phyloP scores from a whole-genome alignment of 2,797 vertebrate species.

The Heterohyrax brucei region DNA sequence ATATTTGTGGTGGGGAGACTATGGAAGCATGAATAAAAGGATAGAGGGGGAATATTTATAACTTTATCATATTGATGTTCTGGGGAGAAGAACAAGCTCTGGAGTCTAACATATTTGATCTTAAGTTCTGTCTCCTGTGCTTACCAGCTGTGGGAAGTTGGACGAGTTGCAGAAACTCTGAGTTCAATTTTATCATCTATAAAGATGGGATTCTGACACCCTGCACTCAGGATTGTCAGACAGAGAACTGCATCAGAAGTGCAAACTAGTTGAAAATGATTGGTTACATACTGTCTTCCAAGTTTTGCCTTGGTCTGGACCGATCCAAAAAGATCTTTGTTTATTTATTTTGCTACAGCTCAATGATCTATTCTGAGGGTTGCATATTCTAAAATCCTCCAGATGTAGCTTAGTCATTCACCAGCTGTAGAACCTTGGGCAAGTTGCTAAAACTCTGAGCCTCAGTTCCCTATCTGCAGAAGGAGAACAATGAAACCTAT shows the following conservation, averaged over 20 bases:
- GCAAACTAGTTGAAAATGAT: background rate
- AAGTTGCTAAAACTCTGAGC: background rate
- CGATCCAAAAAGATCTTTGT: background rate
- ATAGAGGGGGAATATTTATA: background rate
- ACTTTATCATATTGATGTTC: background rate
- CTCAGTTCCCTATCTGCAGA: background rate
- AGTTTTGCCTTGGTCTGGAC: background rate
- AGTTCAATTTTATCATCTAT: background rate
- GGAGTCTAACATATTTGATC: background rate
- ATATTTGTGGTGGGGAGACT: fast-evolving
- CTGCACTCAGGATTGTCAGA: background rate
- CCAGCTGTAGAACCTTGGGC: background rate
- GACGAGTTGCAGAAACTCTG: background rate
- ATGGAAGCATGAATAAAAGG: background rate
- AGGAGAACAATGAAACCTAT: fast-evolving
- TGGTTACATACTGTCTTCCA: background rate
- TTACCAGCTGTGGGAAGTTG: background rate
- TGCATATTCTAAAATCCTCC: background rate
- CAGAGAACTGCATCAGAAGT: background rate
- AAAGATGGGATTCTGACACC: background rate
- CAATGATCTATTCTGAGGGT: background rate
- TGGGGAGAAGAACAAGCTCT: background rate
- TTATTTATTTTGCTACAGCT: background rate
- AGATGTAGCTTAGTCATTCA: background rate
- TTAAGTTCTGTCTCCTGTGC: background rate